phyloP scores from a whole-genome alignment of 1,140 invertebrate genomes.

The Drosophila baimaii region DNA sequence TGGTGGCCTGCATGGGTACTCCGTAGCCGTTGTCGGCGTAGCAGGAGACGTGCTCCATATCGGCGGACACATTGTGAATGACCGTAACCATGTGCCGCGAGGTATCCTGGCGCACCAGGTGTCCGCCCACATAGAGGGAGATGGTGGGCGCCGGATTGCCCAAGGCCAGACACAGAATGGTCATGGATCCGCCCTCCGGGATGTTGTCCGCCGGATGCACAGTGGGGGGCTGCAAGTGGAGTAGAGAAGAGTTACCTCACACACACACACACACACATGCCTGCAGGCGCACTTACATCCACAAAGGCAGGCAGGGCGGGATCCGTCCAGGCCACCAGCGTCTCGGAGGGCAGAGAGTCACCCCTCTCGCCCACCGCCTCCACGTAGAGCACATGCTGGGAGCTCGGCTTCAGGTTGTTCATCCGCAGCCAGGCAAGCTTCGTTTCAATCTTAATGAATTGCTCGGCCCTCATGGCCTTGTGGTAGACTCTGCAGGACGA shows the following conservation, averaged over 20 bases:
- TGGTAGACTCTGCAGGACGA: conserved; percentile 86
- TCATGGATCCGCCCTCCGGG: conserved; percentile 92
- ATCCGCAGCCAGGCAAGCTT: conserved; percentile 89
- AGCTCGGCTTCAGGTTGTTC: conserved; percentile 89
- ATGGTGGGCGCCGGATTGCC: conserved; percentile 92
- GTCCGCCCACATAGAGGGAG: conserved; percentile 89
- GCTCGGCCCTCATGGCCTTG: conserved; percentile 87
- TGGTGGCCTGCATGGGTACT: conserved; percentile 91
- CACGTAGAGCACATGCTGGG: conserved; percentile 91
- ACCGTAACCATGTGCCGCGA: conserved; percentile 92
- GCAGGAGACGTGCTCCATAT: conserved; percentile 93
- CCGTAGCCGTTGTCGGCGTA: conserved; percentile 94
- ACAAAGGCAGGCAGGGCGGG: conserved; percentile 93
- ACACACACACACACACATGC: not conserved
- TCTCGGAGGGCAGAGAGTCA: conserved; percentile 90
- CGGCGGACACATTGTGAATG: conserved; percentile 91
- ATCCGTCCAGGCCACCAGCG: conserved; percentile 93
- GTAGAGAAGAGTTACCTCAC: conserved; percentile 5
- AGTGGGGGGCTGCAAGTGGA: conserved; percentile 88
- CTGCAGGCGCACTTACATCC: conserved; percentile 86
- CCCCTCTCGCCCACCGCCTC: conserved; percentile 88
- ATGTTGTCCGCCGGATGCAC: conserved; percentile 92
- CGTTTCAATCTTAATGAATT: conserved; percentile 87
- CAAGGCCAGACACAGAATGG: conserved; percentile 92
- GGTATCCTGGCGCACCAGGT: conserved; percentile 89